Percentiles rank a stretch among this genome's conserved stretches.
Conservation (phyloP, 1,140 invertebrate genomes). For the Drosophila simulans region DNA sequence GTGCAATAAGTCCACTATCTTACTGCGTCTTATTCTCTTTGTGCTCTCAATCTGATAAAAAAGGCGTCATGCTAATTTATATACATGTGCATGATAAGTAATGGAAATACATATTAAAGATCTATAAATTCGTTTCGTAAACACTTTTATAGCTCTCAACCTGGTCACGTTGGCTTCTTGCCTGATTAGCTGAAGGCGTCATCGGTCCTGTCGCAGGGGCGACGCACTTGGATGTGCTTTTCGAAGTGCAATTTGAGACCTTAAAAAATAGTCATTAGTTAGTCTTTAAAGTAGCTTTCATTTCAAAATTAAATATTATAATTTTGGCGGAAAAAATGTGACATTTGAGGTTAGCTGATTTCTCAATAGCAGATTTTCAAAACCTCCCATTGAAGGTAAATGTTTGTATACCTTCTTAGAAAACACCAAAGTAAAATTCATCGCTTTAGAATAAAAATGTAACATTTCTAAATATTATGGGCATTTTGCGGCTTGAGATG, state of each 20-base stretch:
- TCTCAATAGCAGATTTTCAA: background rate
- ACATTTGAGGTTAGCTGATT: too few relatives aligned
- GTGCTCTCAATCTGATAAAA: slow-evolving; percentile 58
- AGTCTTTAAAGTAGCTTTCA: too few relatives aligned
- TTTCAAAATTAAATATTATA: too few relatives aligned
- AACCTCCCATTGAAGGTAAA: background rate
- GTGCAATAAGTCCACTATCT: slow-evolving; percentile 49
- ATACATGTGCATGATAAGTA: slow-evolving; percentile 39
- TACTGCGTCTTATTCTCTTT: background rate
- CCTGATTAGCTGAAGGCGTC: slow-evolving; percentile 21
- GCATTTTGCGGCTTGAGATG: too few relatives aligned
- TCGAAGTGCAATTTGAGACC: slow-evolving; percentile 52
- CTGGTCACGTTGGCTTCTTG: slow-evolving; percentile 72
- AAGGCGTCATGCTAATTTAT: slow-evolving; percentile 62
- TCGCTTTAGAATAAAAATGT: too few relatives aligned
- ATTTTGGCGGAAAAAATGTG: too few relatives aligned
- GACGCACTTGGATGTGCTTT: slow-evolving; percentile 34
- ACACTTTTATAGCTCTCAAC: slow-evolving; percentile 78
- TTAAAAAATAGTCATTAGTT: slow-evolving; percentile 15
- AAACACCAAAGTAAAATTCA: too few relatives aligned
- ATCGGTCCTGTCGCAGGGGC: slow-evolving; percentile 18
- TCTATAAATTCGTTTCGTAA: slow-evolving; percentile 84
- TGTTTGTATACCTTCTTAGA: too few relatives aligned
- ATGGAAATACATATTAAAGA: slow-evolving; percentile 31
- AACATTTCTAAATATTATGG: too few relatives aligned